Percentiles rank a stretch among this genome's conserved stretches.
These are phyloP conservation scores for Brachionichthys hirsutus DNA, from an alignment of 2,113 vertebrate species.

Conservation along the genomic window DNA sequence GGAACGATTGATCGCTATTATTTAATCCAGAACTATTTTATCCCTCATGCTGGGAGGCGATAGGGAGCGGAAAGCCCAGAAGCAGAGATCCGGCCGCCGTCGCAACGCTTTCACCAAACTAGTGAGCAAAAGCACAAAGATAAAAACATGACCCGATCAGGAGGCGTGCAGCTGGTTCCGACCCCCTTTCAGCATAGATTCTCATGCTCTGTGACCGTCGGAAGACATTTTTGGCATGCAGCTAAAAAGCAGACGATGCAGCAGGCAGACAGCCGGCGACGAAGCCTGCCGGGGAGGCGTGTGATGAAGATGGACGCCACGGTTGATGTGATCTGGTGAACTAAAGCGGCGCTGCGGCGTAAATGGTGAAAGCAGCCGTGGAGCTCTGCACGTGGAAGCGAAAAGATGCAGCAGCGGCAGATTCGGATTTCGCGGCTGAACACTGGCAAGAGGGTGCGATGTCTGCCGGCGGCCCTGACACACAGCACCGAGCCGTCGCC, in stretches of 20 bases:
- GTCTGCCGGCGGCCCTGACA: slow-evolving; percentile 56
- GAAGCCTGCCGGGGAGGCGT: slow-evolving; percentile 20
- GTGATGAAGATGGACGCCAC: slow-evolving; percentile 8
- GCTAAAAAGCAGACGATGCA: slow-evolving; percentile 77
- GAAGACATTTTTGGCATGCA: slow-evolving; percentile 80
- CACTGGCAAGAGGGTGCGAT: slow-evolving; percentile 60
- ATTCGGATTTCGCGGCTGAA: slow-evolving; percentile 24
- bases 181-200: slow-evolving; percentile 30
- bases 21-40: no score
- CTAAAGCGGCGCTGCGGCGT: slow-evolving; percentile 21
- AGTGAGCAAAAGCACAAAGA: slow-evolving; percentile 32
- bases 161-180: slow-evolving; percentile 76
- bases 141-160: slow-evolving; percentile 76
- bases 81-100: slow-evolving; percentile 15
- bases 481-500: slow-evolving; percentile 17
- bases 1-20: no score
- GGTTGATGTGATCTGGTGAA: slow-evolving; percentile 2
- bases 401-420: slow-evolving; percentile 41
- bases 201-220: slow-evolving; percentile 68
- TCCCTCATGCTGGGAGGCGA: no score
- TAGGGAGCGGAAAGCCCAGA: slow-evolving; percentile 17
- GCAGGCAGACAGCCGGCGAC: slow-evolving; percentile 54
- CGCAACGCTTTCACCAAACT: slow-evolving; percentile 27
- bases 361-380: slow-evolving; percentile 44
- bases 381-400: slow-evolving; percentile 52